These are phyloP conservation scores for Cephus pygmeus DNA, from an alignment of 2,888 invertebrate genomes.

Conservation along the genomic window DNA sequence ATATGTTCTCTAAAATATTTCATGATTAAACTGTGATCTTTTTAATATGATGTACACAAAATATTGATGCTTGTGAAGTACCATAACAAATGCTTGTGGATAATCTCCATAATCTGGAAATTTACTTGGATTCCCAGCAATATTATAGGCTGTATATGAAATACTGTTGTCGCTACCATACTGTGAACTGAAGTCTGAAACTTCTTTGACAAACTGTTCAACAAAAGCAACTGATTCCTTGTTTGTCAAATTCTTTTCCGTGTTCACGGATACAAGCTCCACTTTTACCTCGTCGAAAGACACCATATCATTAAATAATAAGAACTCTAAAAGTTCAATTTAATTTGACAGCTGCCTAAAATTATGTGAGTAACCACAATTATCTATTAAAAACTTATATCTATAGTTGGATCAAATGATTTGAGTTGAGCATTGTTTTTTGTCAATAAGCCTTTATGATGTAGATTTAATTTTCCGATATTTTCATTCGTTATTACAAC, in stretches of 20 bases:
- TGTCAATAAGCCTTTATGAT: background rate
- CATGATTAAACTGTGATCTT: constrained; percentile 3
- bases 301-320: constrained; percentile 49
- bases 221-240: constrained; percentile 66
- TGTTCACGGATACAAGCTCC: constrained; percentile 52
- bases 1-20: constrained; percentile 77
- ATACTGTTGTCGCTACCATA: constrained; percentile 90
- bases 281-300: constrained; percentile 55
- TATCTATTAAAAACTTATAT: no score
- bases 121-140: constrained; percentile 85
- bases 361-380: no score
- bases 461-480: background rate
- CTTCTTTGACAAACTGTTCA: constrained; percentile 83
- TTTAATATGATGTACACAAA: background rate
- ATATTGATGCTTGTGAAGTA: constrained; percentile 64
- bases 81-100: constrained; percentile 91
- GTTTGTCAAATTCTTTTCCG: constrained; percentile 43
- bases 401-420: background rate
- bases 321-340: background rate
- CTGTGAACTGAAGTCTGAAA: constrained; percentile 88
- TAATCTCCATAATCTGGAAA: constrained; percentile 93
- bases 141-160: constrained; percentile 88
- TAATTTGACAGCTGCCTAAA: background rate
- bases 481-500: no score
- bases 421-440: background rate